Evolutionary conservation across 2,113 vertebrate genomes (phyloP).

Genomic region (Chamaetylas fuelleborni): DNA sequence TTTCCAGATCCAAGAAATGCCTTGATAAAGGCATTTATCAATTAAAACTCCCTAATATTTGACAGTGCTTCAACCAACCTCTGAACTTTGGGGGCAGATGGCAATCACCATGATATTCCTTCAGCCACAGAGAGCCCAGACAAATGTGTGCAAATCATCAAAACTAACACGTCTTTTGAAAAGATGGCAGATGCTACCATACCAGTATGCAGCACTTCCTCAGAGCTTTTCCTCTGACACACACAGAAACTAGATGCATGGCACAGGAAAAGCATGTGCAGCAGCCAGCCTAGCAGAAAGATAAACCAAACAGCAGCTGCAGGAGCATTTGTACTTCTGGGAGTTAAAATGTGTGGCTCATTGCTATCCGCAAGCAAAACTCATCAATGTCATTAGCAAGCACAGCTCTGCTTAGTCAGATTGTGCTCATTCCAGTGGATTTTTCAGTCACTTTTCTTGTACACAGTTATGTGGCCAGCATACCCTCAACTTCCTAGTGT

Average conservation of each 20-base stretch:
- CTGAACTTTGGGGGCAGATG: background rate
- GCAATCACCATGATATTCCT: background rate
- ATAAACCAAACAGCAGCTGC: background rate
- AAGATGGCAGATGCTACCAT: background rate
- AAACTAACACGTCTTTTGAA: background rate
- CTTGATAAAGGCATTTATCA: background rate
- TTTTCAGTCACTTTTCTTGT: background rate
- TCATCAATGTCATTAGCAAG: background rate
- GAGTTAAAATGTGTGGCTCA: slow-evolving; percentile 1
- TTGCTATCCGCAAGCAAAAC: slow-evolving; percentile 10
- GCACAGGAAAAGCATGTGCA: background rate
- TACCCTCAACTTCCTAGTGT: background rate
- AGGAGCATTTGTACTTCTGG: background rate
- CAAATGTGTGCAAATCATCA: background rate
- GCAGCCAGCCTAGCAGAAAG: slow-evolving; percentile 2
- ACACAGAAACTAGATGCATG: background rate
- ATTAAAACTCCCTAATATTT: background rate
- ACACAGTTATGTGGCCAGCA: background rate
- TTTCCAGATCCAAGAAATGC: background rate
- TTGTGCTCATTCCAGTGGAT: background rate
- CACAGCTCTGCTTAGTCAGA: background rate
- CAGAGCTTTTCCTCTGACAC: background rate
- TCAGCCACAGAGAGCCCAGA: background rate
- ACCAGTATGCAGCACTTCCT: background rate
- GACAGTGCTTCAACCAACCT: background rate